phyloP scores from a whole-genome alignment of 2,113 vertebrate species.

The Semnopithecus entellus region DNA sequence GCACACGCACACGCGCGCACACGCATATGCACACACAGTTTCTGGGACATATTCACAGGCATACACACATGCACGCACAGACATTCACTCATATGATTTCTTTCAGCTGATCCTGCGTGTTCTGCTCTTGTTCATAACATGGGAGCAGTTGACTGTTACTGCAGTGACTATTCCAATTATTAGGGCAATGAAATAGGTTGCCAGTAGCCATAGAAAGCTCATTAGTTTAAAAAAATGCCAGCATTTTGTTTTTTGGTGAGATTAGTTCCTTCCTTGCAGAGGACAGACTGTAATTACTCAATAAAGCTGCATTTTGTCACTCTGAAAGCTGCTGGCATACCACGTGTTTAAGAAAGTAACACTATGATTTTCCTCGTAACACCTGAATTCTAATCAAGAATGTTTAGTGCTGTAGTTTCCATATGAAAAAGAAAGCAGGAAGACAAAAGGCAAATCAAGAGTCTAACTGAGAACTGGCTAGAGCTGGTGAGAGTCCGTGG shows the following conservation, averaged over 20 bases:
- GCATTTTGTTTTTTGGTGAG: constrained; percentile 54
- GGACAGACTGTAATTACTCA: constrained; percentile 40
- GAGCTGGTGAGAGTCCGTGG: neutral
- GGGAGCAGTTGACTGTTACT: neutral
- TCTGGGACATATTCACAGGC: neutral
- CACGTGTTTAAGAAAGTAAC: neutral
- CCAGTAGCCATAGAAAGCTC: constrained; percentile 41
- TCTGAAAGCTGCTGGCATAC: neutral
- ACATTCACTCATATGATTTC: neutral
- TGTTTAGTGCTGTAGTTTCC: neutral
- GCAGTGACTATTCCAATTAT: constrained; percentile 24
- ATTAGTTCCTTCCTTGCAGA: constrained; percentile 61
- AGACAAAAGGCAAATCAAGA: neutral
- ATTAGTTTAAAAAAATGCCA: constrained; percentile 43
- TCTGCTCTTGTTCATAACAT: constrained; percentile 16
- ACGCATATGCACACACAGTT: neutral
- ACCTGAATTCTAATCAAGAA: neutral
- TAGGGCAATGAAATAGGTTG: constrained; percentile 1
- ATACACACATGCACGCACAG: neutral
- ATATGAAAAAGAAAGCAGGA: neutral
- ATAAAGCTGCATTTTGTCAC: constrained; percentile 42
- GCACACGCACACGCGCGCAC: neutral
- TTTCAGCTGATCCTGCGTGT: neutral
- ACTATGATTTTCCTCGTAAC: constrained; percentile 20
- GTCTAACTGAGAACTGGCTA: neutral